Base-by-base conservation (phyloP, 2,113 vertebrate species). In the Brienomyrus longianalis region DNA sequence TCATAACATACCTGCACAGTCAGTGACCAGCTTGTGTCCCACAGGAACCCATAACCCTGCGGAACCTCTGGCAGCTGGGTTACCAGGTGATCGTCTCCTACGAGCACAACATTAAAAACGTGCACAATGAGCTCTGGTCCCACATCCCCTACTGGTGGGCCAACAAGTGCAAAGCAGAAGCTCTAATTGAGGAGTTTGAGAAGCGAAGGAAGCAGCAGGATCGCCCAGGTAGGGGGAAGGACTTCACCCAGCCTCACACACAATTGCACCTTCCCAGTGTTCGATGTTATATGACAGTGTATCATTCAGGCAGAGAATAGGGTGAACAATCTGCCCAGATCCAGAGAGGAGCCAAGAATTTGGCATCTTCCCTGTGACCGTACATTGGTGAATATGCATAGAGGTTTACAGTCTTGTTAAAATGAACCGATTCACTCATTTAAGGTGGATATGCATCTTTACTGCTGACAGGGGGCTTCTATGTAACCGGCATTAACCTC, bases 61-160 rank as follows among this genome's bases (percentile, higher is more conserved):
- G 93, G 39, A 94, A 93, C 77, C 92, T 97, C 85, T 96, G 96
- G 96, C 90, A 92, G 31, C 83, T 87, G 13, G 95, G 95, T 45
- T 90, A 92, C 89, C 95, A 95, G 83, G 94, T 95, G 86, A 96
- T 97, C 1, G 92, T 96, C 59, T 96, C 96, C 52, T 96, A 97
- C 13, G 96, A 96, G 35, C 92, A 96, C 92, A 89, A 77, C 27
- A 89, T 92, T 0, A 91, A 91, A 56, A 91, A 92, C 88, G 91
- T 84, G 17, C 92, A 96, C 90, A 54, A 84, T 0, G 94, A 96
- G 66, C 92, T 97, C 90, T 97, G 96, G 96, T 92, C 93, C 6
- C 94, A 95, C 70, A 96, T 97, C 27, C 94, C 95, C 0, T 97
- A 97, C 92, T 96, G 96, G 96, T 97, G 96, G 96, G 96, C 96